Conservation (phyloP, 35 echinoderm and acorn worm species). For the Heliocidaris tuberculata region DNA sequence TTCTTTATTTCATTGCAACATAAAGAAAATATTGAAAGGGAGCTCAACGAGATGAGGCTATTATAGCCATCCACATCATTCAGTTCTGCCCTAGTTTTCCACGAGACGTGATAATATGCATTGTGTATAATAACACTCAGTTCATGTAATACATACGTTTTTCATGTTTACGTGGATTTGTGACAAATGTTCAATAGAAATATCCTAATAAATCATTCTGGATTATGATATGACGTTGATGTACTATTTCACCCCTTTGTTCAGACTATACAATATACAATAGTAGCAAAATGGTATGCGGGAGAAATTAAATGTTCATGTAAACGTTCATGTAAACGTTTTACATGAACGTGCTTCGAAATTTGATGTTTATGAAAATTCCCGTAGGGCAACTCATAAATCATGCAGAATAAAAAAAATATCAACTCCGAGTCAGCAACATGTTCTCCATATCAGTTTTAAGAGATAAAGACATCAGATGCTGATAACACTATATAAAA, state of each 20-base stretch:
- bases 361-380: not conserved
- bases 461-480: too few relatives aligned
- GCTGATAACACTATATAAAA: too few relatives aligned
- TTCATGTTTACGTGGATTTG: slow-evolving; percentile 28
- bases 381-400: not conserved
- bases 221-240: not conserved
- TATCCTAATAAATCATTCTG: not conserved
- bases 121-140: not conserved
- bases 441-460: too few relatives aligned
- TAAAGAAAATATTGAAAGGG: not conserved
- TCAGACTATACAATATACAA: not conserved
- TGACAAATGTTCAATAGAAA: slow-evolving; percentile 2
- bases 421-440: too few relatives aligned
- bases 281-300: too few relatives aligned
- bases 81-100: not conserved
- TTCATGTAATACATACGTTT: not conserved
- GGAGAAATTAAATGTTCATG: too few relatives aligned
- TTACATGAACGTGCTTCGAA: not conserved
- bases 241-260: not conserved
- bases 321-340: too few relatives aligned
- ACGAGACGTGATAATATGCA: not conserved
- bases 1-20: not conserved
- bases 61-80: not conserved
- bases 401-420: not conserved
- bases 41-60: not conserved